phyloP scores from a whole-genome alignment of 1,140 invertebrate species.

The Laupala kohalensis region DNA sequence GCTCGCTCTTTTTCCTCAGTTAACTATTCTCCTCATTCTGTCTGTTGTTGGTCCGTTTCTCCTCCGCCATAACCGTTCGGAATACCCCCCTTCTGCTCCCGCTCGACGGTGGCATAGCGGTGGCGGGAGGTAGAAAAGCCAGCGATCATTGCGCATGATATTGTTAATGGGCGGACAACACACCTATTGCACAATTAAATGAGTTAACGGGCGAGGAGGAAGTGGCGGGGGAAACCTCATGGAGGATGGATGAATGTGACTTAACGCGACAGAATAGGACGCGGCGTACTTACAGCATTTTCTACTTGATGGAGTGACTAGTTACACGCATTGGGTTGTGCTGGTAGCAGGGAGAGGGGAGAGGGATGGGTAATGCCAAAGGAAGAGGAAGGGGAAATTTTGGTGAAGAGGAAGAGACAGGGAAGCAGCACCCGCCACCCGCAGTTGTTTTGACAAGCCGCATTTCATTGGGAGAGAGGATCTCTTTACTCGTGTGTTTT shows the following conservation, averaged over 20 bases:
- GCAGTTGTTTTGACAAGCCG: not conserved
- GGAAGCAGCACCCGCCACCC: not conserved
- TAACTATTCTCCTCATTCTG: not conserved
- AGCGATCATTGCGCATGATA: not conserved
- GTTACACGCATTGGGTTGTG: not conserved
- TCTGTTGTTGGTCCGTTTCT: not conserved
- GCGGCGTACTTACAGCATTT: not conserved
- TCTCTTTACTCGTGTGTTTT: not conserved
- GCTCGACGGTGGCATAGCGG: not conserved
- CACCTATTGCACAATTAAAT: not conserved
- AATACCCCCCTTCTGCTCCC: too few relatives aligned
- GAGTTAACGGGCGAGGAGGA: not conserved
- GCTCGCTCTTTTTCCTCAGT: too few relatives aligned
- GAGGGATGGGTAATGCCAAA: not conserved
- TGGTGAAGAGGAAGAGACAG: not conserved
- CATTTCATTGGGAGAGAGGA: not conserved
- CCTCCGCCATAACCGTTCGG: too few relatives aligned
- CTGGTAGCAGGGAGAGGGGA: not conserved
- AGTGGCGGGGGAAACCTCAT: not conserved
- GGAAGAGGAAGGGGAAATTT: not conserved
- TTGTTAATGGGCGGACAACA: not conserved
- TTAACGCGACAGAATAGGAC: not conserved
- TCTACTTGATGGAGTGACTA: not conserved
- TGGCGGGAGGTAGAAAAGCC: not conserved
- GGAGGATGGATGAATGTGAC: not conserved